Evolutionary conservation across 2,113 vertebrate species (phyloP).

Genomic region (Euleptes europaea): DNA sequence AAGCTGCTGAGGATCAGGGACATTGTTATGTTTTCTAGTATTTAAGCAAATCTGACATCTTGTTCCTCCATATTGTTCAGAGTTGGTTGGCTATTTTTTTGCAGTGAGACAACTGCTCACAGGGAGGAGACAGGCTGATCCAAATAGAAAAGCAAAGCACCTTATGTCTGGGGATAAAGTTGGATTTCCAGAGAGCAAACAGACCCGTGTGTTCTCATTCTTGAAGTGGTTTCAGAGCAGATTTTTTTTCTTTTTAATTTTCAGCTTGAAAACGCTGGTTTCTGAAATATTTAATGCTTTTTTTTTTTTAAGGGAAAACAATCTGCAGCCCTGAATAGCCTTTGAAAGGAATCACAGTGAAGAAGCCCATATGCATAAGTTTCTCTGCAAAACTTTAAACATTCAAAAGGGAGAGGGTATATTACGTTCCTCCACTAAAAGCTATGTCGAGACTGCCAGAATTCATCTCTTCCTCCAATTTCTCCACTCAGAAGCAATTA

Average conservation of each 20-base stretch:
- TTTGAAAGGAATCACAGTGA: constrained; percentile 24
- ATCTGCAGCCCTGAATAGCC: background rate
- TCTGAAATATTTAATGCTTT: constrained; percentile 12
- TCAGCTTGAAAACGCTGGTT: background rate
- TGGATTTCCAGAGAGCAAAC: background rate
- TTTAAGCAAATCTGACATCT: background rate
- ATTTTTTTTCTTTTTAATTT: background rate
- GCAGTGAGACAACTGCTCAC: background rate
- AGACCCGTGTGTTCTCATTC: constrained; percentile 3
- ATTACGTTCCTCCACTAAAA: background rate
- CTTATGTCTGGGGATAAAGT: background rate
- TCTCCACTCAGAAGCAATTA: background rate
- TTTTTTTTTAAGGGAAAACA: background rate
- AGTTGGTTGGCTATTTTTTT: background rate
- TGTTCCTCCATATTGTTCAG: background rate
- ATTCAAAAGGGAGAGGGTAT: background rate
- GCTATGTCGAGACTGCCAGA: background rate
- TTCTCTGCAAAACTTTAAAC: background rate
- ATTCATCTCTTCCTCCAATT: background rate
- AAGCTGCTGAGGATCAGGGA: background rate
- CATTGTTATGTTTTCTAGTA: background rate
- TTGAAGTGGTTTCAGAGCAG: background rate
- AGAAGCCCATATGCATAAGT: background rate
- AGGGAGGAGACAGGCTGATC: background rate
- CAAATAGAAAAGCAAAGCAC: background rate